These are phyloP conservation scores for Apostichopus japonicus DNA, from an alignment of 35 echinoderm and acorn worm genomes.

Conservation along the genomic window DNA sequence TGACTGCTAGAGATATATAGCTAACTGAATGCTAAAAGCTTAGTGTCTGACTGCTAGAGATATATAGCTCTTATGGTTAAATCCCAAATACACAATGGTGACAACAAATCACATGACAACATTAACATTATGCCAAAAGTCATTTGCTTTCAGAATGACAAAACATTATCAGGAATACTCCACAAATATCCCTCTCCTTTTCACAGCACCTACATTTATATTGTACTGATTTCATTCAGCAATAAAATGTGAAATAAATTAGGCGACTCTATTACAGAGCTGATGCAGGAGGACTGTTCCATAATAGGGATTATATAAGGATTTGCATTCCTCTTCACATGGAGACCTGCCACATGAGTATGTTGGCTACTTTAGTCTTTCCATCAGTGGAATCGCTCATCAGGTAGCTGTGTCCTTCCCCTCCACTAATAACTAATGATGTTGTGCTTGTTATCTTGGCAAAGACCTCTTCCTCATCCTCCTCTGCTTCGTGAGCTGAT, in stretches of 20 bases:
- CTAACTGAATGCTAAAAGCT: no score
- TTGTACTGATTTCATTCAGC: not conserved
- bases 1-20: no score
- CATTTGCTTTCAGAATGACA: no score
- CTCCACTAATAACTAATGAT: slow-evolving; percentile 81
- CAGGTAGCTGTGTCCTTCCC: slow-evolving; percentile 91
- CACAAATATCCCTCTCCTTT: no score
- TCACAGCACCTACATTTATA: no score
- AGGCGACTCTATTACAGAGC: not conserved
- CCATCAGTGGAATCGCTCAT: slow-evolving; percentile 63
- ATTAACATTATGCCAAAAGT: no score
- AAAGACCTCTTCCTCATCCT: slow-evolving; percentile 66
- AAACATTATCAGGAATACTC: no score
- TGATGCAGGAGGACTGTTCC: no score
- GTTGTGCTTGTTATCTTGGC: slow-evolving; percentile 89
- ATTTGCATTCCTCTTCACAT: slow-evolving; percentile 48
- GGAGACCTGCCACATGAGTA: slow-evolving; percentile 97
- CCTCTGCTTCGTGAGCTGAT: not conserved
- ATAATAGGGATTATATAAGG: not conserved
- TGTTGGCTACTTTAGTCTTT: slow-evolving; percentile 71
- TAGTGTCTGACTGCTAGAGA: no score
- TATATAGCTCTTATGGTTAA: no score
- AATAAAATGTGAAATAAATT: not conserved
- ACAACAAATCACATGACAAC: no score
- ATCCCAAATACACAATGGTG: no score